Evolutionary conservation across 2,797 vertebrate species (phyloP).

Genomic region (Fundulus diaphanus): DNA sequence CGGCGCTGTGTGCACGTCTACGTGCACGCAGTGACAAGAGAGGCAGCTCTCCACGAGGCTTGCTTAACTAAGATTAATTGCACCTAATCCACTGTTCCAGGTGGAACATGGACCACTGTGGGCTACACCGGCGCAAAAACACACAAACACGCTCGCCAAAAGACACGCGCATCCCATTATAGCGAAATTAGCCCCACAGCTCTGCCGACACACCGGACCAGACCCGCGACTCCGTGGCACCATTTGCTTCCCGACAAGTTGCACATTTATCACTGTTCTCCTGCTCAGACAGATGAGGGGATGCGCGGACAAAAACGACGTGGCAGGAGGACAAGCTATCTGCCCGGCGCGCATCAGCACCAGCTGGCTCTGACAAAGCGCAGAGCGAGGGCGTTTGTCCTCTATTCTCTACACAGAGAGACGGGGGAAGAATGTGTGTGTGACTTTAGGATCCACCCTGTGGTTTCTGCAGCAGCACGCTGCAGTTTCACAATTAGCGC

Average conservation of each 20-base stretch:
- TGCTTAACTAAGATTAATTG: constrained; percentile 85
- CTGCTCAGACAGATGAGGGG: constrained; percentile 44
- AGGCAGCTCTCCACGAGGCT: constrained; percentile 66
- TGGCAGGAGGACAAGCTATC: constrained; percentile 46
- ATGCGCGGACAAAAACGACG: constrained; percentile 43
- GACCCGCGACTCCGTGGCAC: constrained; percentile 70
- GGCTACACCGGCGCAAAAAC: constrained; percentile 54
- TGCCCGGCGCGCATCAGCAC: constrained; percentile 45
- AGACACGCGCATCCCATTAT: constrained; percentile 70
- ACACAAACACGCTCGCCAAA: constrained; percentile 53
- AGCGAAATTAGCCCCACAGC: constrained; percentile 72
- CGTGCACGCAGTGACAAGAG: constrained; percentile 26
- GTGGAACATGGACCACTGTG: constrained; percentile 68
- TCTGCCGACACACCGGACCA: constrained; percentile 66
- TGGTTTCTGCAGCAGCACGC: neutral
- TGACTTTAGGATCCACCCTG: neutral
- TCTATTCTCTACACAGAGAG: constrained; percentile 26
- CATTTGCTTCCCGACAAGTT: constrained; percentile 72
- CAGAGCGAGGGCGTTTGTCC: constrained; percentile 28
- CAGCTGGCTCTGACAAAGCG: constrained; percentile 53
- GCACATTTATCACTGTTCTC: constrained; percentile 74
- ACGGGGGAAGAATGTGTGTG: neutral
- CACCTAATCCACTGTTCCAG: constrained; percentile 81
- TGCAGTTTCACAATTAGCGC: neutral
- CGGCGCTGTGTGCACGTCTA: constrained; percentile 13